These are phyloP conservation scores for Ibycter americanus DNA, from an alignment of 2,797 vertebrate species.

Conservation along the genomic window DNA sequence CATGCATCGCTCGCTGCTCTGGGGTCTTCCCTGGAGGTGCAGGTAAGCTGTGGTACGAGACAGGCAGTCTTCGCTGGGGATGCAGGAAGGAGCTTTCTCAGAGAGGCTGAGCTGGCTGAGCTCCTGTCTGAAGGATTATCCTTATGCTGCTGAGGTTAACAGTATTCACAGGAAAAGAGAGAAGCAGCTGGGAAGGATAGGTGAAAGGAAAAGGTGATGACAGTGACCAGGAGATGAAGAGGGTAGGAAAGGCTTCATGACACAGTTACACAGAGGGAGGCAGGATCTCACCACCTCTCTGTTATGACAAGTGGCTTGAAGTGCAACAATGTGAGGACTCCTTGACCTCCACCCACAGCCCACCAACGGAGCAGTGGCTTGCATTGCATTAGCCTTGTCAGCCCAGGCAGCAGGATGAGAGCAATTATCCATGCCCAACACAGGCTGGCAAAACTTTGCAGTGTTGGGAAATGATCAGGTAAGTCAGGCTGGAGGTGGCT, in stretches of 20 bases:
- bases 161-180: background rate
- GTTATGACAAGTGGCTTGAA: background rate
- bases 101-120: background rate
- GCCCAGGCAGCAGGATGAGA: background rate
- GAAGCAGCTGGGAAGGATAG: background rate
- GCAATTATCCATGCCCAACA: background rate
- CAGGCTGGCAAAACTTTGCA: background rate
- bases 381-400: background rate
- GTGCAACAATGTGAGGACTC: rapidly evolving
- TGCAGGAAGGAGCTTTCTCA: background rate
- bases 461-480: background rate
- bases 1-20: rapidly evolving
- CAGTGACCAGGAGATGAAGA: background rate
- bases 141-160: background rate
- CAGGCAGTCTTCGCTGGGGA: background rate
- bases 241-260: background rate
- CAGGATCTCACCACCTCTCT: background rate
- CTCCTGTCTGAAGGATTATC: background rate
- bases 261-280: background rate
- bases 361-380: background rate
- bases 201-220: background rate
- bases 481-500: background rate
- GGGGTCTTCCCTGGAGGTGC: background rate
- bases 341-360: background rate
- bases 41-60: background rate